Evolutionary conservation across 1,140 invertebrate species (phyloP).

Genomic region (Aphaenogaster ashmeadi): DNA sequence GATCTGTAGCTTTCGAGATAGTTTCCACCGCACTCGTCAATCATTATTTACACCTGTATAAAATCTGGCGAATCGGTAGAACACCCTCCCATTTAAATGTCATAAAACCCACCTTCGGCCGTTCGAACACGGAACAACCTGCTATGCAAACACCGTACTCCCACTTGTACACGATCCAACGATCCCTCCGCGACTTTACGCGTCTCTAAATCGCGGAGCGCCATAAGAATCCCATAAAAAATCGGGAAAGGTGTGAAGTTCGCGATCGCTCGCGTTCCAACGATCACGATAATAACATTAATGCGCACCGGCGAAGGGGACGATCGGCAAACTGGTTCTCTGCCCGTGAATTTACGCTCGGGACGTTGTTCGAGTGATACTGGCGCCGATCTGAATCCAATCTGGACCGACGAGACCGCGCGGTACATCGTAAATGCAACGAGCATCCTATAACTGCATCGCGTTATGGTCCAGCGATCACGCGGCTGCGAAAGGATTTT

Average conservation of each 20-base stretch:
- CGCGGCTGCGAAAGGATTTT: neutral
- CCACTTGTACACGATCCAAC: slow-evolving; percentile 28
- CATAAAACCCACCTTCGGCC: slow-evolving; percentile 14
- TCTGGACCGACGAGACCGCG: neutral
- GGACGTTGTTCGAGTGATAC: slow-evolving; percentile 14
- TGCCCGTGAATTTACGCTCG: neutral
- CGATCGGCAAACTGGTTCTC: slow-evolving; percentile 46
- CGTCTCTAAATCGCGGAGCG: neutral
- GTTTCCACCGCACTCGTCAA: neutral
- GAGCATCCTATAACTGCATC: slow-evolving; percentile 13
- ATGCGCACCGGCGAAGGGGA: neutral
- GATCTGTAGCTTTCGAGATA: neutral
- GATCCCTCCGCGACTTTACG: slow-evolving; percentile 35
- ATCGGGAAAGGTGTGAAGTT: slow-evolving; percentile 32
- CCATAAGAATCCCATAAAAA: slow-evolving; percentile 39
- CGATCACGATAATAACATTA: slow-evolving; percentile 51
- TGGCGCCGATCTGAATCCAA: neutral
- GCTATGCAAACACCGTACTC: slow-evolving; percentile 15
- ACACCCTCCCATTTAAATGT: slow-evolving; percentile 26
- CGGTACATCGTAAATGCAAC: slow-evolving; percentile 13
- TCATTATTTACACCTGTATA: slow-evolving; percentile 21
- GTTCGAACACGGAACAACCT: slow-evolving; percentile 31
- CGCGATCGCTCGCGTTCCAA: slow-evolving; percentile 31
- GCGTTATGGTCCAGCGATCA: slow-evolving; percentile 30
- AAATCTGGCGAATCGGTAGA: slow-evolving; percentile 32